Percentiles rank a stretch among this genome's conserved stretches.
Conservation (phyloP, 2,113 vertebrate genomes). For the Conger conger region DNA sequence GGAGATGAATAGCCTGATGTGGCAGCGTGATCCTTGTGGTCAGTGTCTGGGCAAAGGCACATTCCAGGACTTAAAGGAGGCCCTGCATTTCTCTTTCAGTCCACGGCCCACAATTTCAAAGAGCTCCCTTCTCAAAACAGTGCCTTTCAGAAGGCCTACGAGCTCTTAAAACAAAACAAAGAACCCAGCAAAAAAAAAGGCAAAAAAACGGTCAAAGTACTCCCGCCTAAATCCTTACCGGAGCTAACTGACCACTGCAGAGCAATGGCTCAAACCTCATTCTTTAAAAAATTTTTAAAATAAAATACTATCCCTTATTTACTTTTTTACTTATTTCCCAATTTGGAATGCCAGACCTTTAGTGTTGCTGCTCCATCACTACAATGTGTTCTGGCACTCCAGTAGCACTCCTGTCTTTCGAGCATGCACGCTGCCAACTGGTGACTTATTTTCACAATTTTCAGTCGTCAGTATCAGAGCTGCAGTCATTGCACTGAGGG, state of each 20-base stretch:
- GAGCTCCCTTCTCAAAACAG: constrained; percentile 2
- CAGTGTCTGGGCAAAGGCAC: not conserved
- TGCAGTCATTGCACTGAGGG: not conserved
- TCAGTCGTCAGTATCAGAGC: not conserved
- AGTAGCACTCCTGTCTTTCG: not conserved
- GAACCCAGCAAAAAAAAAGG: not conserved
- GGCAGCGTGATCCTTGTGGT: not conserved
- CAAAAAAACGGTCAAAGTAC: not conserved
- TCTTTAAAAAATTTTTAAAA: not conserved
- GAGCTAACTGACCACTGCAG: not conserved
- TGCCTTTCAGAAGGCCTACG: not conserved
- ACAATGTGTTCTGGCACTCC: not conserved
- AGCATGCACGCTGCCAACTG: too few relatives aligned
- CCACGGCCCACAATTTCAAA: not conserved
- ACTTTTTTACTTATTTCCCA: not conserved
- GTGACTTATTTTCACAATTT: not conserved
- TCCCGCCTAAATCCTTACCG: not conserved
- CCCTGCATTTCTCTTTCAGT: not conserved
- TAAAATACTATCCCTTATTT: not conserved
- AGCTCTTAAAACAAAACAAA: not conserved
- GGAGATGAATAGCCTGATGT: not conserved
- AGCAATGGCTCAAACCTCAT: not conserved
- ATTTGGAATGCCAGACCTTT: not conserved
- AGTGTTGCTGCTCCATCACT: not conserved
- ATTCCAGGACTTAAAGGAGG: constrained; percentile 1